phyloP scores from a whole-genome alignment of 1,140 invertebrate genomes.

The Lerema accius region DNA sequence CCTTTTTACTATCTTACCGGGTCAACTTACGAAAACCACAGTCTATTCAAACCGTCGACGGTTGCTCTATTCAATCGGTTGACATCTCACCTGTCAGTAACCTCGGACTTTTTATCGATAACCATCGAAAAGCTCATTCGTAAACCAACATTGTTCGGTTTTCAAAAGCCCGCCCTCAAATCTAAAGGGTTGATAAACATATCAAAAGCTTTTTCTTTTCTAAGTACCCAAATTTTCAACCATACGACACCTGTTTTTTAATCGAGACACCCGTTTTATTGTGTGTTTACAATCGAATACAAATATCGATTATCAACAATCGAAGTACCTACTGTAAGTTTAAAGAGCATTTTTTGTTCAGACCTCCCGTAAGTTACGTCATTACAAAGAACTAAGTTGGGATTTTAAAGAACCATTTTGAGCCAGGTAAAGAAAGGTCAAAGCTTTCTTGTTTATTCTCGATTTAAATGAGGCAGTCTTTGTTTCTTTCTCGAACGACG shows the following conservation, averaged over 20 bases:
- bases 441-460: conserved; percentile 12
- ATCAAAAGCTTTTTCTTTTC: conserved; percentile 66
- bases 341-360: conserved; percentile 47
- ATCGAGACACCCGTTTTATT: conserved; percentile 61
- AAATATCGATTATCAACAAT: conserved; percentile 75
- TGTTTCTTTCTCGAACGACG: conserved; percentile 9
- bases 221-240: conserved; percentile 51
- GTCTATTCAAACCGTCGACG: conserved; percentile 49
- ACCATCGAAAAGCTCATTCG: conserved; percentile 73
- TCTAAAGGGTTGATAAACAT: conserved; percentile 81
- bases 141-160: conserved; percentile 67
- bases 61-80: conserved; percentile 56
- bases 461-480: conserved; percentile 7
- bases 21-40: conserved; percentile 57
- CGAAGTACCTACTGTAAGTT: conserved; percentile 50
- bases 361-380: conserved; percentile 62
- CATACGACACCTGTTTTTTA: conserved; percentile 74
- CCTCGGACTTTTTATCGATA: conserved; percentile 67
- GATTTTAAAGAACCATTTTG: conserved; percentile 9
- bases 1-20: conserved; percentile 55
- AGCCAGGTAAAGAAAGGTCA: conserved; percentile 24
- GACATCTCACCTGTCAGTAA: conserved; percentile 80
- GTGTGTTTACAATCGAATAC: conserved; percentile 66
- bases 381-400: conserved; percentile 19
- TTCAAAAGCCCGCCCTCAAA: conserved; percentile 66